These are phyloP conservation scores for Schrankia costaestrigalis DNA, from an alignment of 2,888 invertebrate genomes.

Conservation along the genomic window DNA sequence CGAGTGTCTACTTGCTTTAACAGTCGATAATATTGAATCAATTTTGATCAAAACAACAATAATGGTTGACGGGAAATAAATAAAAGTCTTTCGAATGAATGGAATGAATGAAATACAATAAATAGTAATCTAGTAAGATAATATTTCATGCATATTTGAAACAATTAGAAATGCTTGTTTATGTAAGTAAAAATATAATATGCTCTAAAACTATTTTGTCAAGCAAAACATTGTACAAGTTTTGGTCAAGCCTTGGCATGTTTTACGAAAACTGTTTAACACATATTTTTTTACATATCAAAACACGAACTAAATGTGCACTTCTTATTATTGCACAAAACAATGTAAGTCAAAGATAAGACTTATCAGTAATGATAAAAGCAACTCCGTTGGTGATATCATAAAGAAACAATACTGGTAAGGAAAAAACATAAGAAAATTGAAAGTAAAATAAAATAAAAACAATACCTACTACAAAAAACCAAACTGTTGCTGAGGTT, in stretches of 20 bases:
- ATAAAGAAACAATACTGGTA: conserved; percentile 42
- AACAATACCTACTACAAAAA: conserved; percentile 62
- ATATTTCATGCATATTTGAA: no score
- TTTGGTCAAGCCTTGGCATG: no score
- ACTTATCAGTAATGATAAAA: conserved; percentile 70
- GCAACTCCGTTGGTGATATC: conserved; percentile 70
- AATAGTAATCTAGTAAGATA: no score
- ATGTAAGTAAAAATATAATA: no score
- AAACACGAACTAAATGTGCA: conserved; percentile 48
- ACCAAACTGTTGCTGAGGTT: conserved; percentile 52
- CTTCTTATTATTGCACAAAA: conserved; percentile 48
- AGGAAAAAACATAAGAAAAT: conserved; percentile 26
- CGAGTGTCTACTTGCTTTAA: conserved; percentile 29
- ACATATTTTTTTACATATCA: no score
- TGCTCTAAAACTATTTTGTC: no score
- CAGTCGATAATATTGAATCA: conserved; percentile 25
- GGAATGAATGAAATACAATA: no score
- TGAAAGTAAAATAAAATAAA: conserved; percentile 34
- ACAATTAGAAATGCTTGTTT: no score
- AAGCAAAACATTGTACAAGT: no score
- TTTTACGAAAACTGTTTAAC: no score
- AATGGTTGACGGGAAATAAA: no score
- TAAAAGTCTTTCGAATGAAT: no score
- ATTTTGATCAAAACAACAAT: conserved; percentile 11
- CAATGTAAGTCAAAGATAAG: conserved; percentile 55